Evolutionary conservation across 2,113 vertebrate species (phyloP).

Genomic region (Rhombomys opimus): DNA sequence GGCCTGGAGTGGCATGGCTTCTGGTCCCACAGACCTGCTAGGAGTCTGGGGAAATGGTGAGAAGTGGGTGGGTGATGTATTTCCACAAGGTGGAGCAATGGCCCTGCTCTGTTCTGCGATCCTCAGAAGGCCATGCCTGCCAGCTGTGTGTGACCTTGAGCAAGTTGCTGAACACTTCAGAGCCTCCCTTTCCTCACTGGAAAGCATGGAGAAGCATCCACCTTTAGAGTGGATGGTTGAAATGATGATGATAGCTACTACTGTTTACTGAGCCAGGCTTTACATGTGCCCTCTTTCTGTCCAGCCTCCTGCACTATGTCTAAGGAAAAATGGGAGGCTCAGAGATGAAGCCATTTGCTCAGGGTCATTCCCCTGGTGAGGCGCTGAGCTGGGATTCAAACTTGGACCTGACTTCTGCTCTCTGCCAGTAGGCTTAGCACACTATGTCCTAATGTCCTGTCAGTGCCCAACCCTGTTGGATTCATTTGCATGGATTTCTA

Average conservation of each 20-base stretch:
- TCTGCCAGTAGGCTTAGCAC: rapidly evolving
- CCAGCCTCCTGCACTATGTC: neutral
- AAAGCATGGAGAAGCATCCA: neutral
- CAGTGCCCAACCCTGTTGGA: neutral
- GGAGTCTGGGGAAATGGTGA: neutral
- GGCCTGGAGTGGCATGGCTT: neutral
- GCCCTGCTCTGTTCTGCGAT: neutral
- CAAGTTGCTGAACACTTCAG: slow-evolving; percentile 7
- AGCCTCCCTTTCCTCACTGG: slow-evolving; percentile 32
- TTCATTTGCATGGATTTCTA: neutral
- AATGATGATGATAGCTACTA: neutral
- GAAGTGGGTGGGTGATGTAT: neutral
- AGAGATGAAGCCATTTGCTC: neutral
- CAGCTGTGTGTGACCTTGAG: neutral
- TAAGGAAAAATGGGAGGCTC: neutral
- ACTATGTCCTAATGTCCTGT: neutral
- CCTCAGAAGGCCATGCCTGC: neutral
- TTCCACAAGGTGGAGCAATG: neutral
- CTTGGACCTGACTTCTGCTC: neutral
- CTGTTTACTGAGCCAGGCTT: neutral
- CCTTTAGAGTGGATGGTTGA: neutral
- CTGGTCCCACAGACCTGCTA: neutral
- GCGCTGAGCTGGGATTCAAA: neutral
- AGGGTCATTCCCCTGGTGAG: neutral
- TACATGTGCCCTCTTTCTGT: neutral